Evolutionary conservation across 92 coral and sea anemone species (phyloP).

Genomic region (Porites cylindrica): DNA sequence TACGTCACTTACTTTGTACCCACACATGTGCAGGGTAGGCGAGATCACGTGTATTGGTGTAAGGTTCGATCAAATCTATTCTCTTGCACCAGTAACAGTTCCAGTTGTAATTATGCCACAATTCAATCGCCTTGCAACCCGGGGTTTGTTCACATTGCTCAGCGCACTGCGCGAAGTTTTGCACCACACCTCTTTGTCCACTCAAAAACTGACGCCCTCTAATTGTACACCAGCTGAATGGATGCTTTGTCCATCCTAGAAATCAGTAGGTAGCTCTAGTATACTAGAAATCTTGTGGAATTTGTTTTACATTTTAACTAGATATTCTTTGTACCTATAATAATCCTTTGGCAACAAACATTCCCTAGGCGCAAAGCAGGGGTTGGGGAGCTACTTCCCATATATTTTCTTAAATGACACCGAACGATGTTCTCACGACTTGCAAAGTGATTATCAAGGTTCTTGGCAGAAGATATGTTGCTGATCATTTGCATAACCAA

Average conservation of each 20-base stretch:
- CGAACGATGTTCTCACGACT: too few relatives aligned
- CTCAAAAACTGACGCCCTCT: neutral
- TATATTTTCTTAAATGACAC: too few relatives aligned
- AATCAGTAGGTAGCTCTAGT: neutral
- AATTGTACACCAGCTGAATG: constrained; percentile 15
- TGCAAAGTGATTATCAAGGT: too few relatives aligned
- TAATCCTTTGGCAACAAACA: too few relatives aligned
- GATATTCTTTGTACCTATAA: too few relatives aligned
- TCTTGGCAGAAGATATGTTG: too few relatives aligned
- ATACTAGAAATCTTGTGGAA: too few relatives aligned
- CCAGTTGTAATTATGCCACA: constrained; percentile 16
- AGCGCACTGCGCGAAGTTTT: neutral
- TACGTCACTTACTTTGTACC: constrained; percentile 20
- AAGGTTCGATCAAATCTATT: neutral
- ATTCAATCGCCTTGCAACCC: constrained; percentile 21
- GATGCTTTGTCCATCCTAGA: constrained; percentile 18
- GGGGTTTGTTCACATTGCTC: neutral
- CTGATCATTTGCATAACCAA: too few relatives aligned
- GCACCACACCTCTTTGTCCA: too few relatives aligned
- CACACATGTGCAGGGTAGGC: constrained; percentile 31
- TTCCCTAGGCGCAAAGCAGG: too few relatives aligned
- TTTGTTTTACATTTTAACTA: too few relatives aligned
- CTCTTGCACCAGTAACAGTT: constrained; percentile 6
- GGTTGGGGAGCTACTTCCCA: too few relatives aligned
- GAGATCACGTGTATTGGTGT: constrained; percentile 2